Conservation (phyloP, 2,797 vertebrate species). For the Galagoides demidoff region DNA sequence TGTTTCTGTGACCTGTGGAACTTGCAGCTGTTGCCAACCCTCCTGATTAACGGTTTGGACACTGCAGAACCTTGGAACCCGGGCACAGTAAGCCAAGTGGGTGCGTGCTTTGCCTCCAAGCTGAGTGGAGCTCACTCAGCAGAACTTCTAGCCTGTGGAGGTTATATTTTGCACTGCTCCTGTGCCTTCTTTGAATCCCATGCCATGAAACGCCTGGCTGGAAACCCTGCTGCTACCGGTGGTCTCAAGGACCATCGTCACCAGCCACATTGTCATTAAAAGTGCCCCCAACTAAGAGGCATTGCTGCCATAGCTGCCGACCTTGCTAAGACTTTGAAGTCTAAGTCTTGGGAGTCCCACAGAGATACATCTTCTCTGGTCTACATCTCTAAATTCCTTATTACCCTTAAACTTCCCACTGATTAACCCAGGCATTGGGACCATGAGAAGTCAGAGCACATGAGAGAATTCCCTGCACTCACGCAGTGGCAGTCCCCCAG, state of each 20-base stretch:
- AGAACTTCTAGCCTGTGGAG: neutral
- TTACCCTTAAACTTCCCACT: neutral
- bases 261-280: neutral
- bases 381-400: neutral
- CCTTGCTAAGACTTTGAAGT: neutral
- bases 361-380: neutral
- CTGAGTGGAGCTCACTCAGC: neutral
- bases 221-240: neutral
- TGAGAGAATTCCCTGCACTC: neutral
- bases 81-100: neutral
- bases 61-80: neutral
- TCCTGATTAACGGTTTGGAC: neutral
- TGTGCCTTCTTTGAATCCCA: neutral
- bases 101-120: neutral
- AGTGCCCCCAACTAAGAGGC: neutral
- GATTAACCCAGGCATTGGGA: neutral
- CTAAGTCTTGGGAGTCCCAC: neutral
- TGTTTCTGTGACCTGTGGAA: neutral
- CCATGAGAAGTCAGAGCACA: neutral
- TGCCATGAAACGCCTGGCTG: neutral
- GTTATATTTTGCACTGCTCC: neutral
- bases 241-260: neutral
- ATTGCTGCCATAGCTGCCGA: neutral
- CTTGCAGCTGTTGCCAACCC: neutral
- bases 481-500: neutral